Percentiles rank a stretch among this genome's conserved stretches.
Conservation (phyloP, 2,888 invertebrate species). For the Strigamia maritima region DNA sequence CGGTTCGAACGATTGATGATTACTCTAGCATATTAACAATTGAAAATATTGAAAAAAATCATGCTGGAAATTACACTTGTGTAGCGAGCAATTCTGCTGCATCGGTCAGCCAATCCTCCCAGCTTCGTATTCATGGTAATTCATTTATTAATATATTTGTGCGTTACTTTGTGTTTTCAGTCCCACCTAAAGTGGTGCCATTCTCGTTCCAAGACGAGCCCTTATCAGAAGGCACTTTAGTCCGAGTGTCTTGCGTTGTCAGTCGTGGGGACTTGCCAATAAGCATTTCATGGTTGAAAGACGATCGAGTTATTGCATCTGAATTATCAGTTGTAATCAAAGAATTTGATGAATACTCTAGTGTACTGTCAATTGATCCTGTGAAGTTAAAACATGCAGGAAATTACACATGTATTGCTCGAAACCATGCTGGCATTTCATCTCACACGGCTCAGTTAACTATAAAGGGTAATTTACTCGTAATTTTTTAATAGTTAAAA, state of each 20-base stretch:
- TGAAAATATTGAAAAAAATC: conserved; percentile 7
- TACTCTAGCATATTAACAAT: conserved; percentile 36
- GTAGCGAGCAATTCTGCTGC: conserved; percentile 32
- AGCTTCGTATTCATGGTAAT: conserved; percentile 37
- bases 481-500: neutral
- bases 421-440: conserved; percentile 30
- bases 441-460: conserved; percentile 19
- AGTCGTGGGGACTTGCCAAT: conserved; percentile 37
- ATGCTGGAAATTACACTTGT: conserved; percentile 36
- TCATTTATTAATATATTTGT: neutral
- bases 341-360: conserved; percentile 37
- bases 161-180: conserved; percentile 32
- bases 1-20: conserved; percentile 33
- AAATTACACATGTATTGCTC: conserved; percentile 34
- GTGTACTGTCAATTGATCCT: conserved; percentile 37
- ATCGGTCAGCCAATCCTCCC: neutral
- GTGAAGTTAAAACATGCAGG: conserved; percentile 14
- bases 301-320: conserved; percentile 11
- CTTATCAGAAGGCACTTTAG: conserved; percentile 28
- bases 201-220: conserved; percentile 37
- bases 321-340: neutral
- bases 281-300: conserved; percentile 36
- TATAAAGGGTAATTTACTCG: conserved; percentile 25
- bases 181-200: conserved; percentile 37
- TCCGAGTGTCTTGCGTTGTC: conserved; percentile 36